Evolutionary conservation across 2,888 invertebrate genomes (phyloP).

Genomic region (Drosophila robusta): DNA sequence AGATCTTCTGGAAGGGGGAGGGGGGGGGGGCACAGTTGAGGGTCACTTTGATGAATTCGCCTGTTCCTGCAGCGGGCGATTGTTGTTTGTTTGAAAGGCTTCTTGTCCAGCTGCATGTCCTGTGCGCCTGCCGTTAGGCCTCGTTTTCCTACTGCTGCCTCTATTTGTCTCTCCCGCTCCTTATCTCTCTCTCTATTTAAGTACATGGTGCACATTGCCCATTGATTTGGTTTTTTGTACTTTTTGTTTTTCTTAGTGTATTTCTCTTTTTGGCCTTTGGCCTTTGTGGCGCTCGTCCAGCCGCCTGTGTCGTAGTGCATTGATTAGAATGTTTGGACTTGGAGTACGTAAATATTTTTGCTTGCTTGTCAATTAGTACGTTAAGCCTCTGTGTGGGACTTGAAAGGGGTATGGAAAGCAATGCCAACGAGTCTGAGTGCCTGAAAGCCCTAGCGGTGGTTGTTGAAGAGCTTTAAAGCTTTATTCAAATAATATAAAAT

Average conservation of each 20-base stretch:
- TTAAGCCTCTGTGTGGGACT: conserved; percentile 56
- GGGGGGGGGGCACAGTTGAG: conserved; percentile 6
- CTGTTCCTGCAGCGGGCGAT: conserved; percentile 46
- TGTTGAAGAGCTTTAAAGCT: conserved; percentile 4
- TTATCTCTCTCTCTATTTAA: conserved; percentile 1
- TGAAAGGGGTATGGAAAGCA: not conserved
- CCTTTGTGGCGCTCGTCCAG: conserved; percentile 37
- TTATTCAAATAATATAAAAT: too few relatives aligned
- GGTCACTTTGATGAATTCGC: conserved; percentile 71
- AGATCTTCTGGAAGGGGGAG: not conserved
- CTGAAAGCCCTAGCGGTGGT: conserved; percentile 5
- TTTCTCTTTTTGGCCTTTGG: conserved; percentile 5
- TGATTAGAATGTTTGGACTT: conserved; percentile 80
- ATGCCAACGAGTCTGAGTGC: conserved; percentile 4
- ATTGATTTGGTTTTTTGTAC: conserved; percentile 42
- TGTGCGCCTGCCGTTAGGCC: conserved; percentile 45
- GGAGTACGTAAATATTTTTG: conserved; percentile 79
- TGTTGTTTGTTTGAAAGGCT: conserved; percentile 72
- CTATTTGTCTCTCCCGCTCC: not conserved
- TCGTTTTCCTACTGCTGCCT: conserved; percentile 17
- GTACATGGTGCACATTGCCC: conserved; percentile 30
- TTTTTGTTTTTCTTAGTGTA: conserved; percentile 3
- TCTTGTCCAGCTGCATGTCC: conserved; percentile 25
- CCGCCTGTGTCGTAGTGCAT: conserved; percentile 53
- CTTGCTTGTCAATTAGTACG: conserved; percentile 79